phyloP scores from a whole-genome alignment of 1,140 invertebrate genomes.

The Bombus turneri region DNA sequence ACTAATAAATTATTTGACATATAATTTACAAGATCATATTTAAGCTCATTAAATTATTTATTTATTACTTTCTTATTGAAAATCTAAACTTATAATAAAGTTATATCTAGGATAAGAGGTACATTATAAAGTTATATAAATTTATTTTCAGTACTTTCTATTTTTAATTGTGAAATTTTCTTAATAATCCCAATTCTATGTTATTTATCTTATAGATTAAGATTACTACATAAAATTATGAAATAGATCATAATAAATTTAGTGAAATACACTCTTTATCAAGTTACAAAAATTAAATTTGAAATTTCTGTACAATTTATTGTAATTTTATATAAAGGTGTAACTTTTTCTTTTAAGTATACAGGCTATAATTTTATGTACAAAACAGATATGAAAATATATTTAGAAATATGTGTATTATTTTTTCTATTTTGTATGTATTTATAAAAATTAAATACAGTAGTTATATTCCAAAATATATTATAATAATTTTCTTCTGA shows the following conservation, averaged over 20 bases:
- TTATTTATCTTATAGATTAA: not conserved
- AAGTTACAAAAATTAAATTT: not conserved
- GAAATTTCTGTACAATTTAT: not conserved
- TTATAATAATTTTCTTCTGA: conserved; percentile 1
- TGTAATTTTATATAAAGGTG: not conserved
- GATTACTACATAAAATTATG: not conserved
- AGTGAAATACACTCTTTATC: not conserved
- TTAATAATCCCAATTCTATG: not conserved
- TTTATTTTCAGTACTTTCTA: not conserved
- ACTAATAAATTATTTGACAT: not conserved
- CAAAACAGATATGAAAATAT: conserved; percentile 6
- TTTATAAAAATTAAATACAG: not conserved
- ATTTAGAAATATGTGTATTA: not conserved
- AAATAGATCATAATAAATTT: not conserved
- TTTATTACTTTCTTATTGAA: not conserved
- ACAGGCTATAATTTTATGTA: not conserved
- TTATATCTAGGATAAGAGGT: not conserved
- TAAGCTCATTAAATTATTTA: not conserved
- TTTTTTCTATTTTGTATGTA: not conserved
- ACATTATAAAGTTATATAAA: not conserved
- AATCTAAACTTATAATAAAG: not conserved
- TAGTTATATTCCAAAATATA: conserved; percentile 9
- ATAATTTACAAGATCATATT: not conserved
- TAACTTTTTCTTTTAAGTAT: not conserved
- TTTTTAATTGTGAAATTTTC: not conserved